A percentile compares a stretch with the other conserved stretches of the same genome.
Conservation (phyloP, 2,888 invertebrate genomes). For the Venusia cambrica region DNA sequence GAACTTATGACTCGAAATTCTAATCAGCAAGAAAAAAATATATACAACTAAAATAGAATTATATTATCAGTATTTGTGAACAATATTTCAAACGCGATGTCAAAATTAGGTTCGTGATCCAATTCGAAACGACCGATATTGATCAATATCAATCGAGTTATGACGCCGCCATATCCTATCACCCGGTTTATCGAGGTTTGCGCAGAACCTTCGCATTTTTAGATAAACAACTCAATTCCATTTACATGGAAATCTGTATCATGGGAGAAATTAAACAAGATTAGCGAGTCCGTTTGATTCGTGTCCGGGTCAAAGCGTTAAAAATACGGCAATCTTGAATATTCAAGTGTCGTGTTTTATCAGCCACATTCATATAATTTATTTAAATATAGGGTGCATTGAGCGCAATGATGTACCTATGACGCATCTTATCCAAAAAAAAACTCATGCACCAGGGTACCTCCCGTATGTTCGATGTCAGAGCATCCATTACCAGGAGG, state of each 20-base stretch:
- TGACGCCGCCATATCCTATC: conserved; percentile 26
- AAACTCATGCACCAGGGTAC: too few relatives aligned
- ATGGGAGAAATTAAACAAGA: conserved; percentile 29
- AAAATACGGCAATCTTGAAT: conserved; percentile 23
- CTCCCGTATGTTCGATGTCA: too few relatives aligned
- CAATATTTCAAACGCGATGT: conserved; percentile 23
- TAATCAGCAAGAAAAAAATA: too few relatives aligned
- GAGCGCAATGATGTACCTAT: too few relatives aligned
- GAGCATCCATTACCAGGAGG: too few relatives aligned
- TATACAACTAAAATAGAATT: too few relatives aligned
- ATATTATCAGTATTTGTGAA: conserved; percentile 19
- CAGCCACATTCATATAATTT: too few relatives aligned
- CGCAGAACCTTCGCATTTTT: conserved; percentile 20
- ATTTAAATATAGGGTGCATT: too few relatives aligned
- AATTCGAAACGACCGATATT: conserved; percentile 25
- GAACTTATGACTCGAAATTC: too few relatives aligned
- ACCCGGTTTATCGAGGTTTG: conserved; percentile 22
- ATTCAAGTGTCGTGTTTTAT: conserved; percentile 36
- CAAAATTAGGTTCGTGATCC: conserved; percentile 28
- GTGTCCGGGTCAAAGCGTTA: conserved; percentile 22
- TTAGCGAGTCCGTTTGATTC: conserved; percentile 27
- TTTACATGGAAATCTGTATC: conserved; percentile 27
- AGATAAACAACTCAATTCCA: conserved; percentile 27
- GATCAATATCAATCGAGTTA: conserved; percentile 32
- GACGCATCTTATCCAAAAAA: too few relatives aligned